Evolutionary conservation across 2,797 vertebrate genomes (phyloP).

Genomic region (Coccyzus lansbergi): DNA sequence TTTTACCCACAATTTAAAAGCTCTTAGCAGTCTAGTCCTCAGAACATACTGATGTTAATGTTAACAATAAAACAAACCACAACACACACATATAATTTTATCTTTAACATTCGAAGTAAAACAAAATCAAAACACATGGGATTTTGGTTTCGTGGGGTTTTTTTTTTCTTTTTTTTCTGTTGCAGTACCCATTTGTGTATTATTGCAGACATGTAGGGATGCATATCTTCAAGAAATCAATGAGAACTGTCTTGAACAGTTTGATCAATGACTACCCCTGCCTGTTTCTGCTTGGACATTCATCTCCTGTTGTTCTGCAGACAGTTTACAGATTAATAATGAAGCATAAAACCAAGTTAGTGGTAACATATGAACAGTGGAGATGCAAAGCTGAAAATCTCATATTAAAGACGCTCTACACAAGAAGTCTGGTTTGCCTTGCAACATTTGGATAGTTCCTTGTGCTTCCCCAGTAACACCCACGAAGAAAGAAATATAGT

Average conservation of each 20-base stretch:
- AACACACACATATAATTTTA: accelerated
- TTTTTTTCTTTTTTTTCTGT: background rate
- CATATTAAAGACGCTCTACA: slow-evolving; percentile 12
- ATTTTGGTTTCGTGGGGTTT: background rate
- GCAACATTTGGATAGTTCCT: background rate
- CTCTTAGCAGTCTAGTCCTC: background rate
- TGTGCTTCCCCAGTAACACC: background rate
- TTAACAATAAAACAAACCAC: background rate
- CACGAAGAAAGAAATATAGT: background rate
- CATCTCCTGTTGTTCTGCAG: slow-evolving; percentile 55
- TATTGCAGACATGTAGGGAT: slow-evolving; percentile 1
- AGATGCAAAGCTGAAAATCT: slow-evolving; percentile 47
- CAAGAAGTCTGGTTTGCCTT: background rate
- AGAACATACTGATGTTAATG: accelerated
- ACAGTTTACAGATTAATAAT: slow-evolving; percentile 67
- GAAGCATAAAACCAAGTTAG: slow-evolving; percentile 66
- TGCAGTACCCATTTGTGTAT: background rate
- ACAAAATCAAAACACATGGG: background rate
- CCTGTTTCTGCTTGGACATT: slow-evolving; percentile 60
- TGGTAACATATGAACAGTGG: slow-evolving; percentile 24
- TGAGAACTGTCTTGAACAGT: slow-evolving; percentile 30
- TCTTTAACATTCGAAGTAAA: background rate
- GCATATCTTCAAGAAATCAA: slow-evolving; percentile 33
- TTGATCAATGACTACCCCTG: slow-evolving; percentile 33
- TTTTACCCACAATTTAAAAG: background rate